phyloP scores from a whole-genome alignment of 2,113 vertebrate species.

The Proteles cristata region DNA sequence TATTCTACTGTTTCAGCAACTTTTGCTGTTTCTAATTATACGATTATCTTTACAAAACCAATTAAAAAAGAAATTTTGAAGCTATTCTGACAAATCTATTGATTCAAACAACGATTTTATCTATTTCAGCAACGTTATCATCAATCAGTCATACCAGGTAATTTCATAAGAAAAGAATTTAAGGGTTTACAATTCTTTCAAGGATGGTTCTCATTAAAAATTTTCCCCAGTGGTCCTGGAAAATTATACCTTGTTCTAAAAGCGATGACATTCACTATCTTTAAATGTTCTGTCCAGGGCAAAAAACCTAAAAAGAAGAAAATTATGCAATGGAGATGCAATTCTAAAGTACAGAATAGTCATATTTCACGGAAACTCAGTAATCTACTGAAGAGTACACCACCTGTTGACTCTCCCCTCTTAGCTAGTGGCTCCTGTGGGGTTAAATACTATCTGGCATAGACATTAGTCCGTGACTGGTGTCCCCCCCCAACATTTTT shows the following conservation, averaged over 20 bases:
- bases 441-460: background rate
- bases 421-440: background rate
- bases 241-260: background rate
- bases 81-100: conserved; percentile 16
- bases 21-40: conserved; percentile 7
- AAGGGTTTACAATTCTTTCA: background rate
- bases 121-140: background rate
- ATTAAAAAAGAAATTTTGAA: conserved; percentile 14
- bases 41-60: background rate
- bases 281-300: conserved; percentile 8
- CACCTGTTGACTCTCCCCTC: background rate
- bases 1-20: background rate
- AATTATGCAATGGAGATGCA: background rate
- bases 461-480: background rate
- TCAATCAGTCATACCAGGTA: background rate
- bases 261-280: background rate
- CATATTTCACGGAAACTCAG: conserved; percentile 12
- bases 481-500: background rate
- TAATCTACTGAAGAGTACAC: background rate
- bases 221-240: background rate
- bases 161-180: background rate
- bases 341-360: background rate
- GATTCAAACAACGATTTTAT: background rate
- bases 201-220: background rate
- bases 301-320: background rate